Evolutionary conservation across 2,888 invertebrate genomes (phyloP).

Genomic region (Uropetala carovei): DNA sequence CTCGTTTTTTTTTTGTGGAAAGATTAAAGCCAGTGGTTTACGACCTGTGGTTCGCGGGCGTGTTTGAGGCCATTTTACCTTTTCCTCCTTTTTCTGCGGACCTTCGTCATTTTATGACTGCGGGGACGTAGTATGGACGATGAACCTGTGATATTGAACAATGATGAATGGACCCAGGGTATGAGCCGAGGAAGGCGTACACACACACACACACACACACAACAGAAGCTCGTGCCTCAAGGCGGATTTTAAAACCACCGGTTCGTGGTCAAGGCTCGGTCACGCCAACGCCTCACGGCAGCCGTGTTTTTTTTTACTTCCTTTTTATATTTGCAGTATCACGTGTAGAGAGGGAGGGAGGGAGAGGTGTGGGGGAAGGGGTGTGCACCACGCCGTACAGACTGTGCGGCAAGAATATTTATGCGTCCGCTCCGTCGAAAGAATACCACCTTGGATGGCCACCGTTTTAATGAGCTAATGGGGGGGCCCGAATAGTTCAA

Average conservation of each 20-base stretch:
- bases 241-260: constrained; percentile 62
- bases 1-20: neutral
- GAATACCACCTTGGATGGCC: neutral
- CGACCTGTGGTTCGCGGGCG: constrained; percentile 33
- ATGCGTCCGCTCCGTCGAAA: neutral
- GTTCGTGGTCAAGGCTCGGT: constrained; percentile 55
- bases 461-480: neutral
- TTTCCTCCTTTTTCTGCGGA: neutral
- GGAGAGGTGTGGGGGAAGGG: neutral
- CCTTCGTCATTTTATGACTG: constrained; percentile 51
- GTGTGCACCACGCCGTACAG: no score
- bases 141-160: constrained; percentile 60
- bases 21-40: constrained; percentile 24
- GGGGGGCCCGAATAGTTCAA: neutral
- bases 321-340: constrained; percentile 16
- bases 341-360: neutral
- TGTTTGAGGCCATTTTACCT: neutral
- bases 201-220: neutral
- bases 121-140: constrained; percentile 57
- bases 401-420: neutral
- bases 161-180: constrained; percentile 38
- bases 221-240: constrained; percentile 11
- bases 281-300: constrained; percentile 50
- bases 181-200: neutral
- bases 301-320: neutral